Evolutionary conservation across 2,797 vertebrate genomes (phyloP).

Genomic region (Galagoides demidoff): DNA sequence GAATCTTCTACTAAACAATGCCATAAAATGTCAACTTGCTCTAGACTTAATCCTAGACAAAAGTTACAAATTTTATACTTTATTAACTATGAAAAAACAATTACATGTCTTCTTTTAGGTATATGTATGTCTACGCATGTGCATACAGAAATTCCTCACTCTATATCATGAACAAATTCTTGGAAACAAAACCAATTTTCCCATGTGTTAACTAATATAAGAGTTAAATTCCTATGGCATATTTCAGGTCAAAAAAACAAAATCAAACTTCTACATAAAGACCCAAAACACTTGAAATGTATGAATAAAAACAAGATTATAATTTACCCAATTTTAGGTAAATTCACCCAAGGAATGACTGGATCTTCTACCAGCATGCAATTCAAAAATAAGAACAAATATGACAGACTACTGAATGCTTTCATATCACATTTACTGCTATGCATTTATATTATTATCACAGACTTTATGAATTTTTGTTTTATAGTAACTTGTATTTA

Average conservation of each 20-base stretch:
- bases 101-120: background rate
- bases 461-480: background rate
- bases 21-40: slow-evolving; percentile 99
- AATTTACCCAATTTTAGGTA: background rate
- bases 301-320: background rate
- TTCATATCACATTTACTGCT: background rate
- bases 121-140: background rate
- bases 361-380: background rate
- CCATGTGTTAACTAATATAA: background rate
- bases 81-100: background rate
- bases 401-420: background rate
- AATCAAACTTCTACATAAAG: background rate
- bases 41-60: slow-evolving; percentile 95
- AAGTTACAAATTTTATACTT: slow-evolving; percentile 47
- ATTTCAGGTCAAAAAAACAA: background rate
- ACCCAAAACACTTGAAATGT: background rate
- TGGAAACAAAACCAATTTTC: background rate
- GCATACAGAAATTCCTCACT: background rate
- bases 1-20: slow-evolving; percentile 98
- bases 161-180: background rate
- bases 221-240: background rate
- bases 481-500: background rate
- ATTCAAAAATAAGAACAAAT: background rate
- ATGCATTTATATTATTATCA: background rate
- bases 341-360: background rate